Base-by-base conservation (phyloP, 2,113 vertebrate genomes). In the Mionectes macconnelli region DNA sequence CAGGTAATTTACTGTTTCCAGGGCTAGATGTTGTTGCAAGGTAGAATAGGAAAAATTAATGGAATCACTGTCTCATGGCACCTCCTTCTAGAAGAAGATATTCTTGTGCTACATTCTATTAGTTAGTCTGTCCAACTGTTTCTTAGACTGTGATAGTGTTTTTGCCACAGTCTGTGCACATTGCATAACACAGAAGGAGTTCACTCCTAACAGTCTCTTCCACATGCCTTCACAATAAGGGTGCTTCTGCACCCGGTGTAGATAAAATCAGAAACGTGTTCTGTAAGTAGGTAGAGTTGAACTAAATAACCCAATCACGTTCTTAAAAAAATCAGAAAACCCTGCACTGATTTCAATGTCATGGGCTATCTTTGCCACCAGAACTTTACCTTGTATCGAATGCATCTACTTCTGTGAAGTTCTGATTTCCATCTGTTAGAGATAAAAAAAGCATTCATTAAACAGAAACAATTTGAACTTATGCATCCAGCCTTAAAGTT, bases 361-460 rank as follows among this genome's bases (percentile, higher is more conserved):
- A 8, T 2, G 28, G 47, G 25, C 37, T 31, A n/a, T 56, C 12
- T 85, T 62, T 60, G 28, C 25, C 35, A 74, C n/a, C 59, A 68
- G n/a, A 89, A 60, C 56, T 60, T 98, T 98, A 99, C 99, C 98
- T 98, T 85, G 0, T 45, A 57, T 33, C 39, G 47, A 96, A 84
- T 24, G 94, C 97, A 84, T 99, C 98, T 6, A 95, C 97, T 97
- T 99, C 98, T 10, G 96, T 98, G 78, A 98, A 33, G 84, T 97
- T 98, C 92, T 96, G 66, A 35, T 94, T 97, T 56, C 81, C 89
- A 85, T 93, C 98, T 98, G 64, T 76, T 63, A 84, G 64, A 96
- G 68, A 96, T 50, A 91, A 55, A 67, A 94, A 60, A 62, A 40
- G 40, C 27, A 50, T 42, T 55, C 12, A 66, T 62, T 83, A 55